phyloP scores from a whole-genome alignment of 2,888 invertebrate genomes.

The Agriopis marginaria region DNA sequence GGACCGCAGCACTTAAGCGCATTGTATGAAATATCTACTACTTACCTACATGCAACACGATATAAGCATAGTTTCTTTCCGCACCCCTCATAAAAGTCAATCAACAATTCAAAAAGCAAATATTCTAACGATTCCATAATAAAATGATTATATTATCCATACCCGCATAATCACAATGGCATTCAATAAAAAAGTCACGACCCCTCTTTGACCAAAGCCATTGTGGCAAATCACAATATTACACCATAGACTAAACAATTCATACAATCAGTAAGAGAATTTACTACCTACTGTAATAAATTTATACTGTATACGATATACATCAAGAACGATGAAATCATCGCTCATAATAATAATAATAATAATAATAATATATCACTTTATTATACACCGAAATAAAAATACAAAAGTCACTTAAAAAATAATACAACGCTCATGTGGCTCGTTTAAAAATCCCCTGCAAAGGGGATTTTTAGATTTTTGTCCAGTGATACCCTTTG shows the following conservation, averaged over 20 bases:
- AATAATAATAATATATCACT: too few relatives aligned
- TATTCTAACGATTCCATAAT: constrained; percentile 36
- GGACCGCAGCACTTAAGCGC: too few relatives aligned
- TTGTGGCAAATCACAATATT: constrained; percentile 71
- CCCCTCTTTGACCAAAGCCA: constrained; percentile 63
- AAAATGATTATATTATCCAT: constrained; percentile 40
- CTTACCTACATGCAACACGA: neutral
- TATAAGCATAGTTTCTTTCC: neutral
- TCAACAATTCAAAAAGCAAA: constrained; percentile 34
- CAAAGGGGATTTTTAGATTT: too few relatives aligned
- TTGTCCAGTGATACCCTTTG: too few relatives aligned
- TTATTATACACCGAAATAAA: too few relatives aligned
- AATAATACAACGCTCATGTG: too few relatives aligned
- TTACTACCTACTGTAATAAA: neutral
- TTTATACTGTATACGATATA: too few relatives aligned
- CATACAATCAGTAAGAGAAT: constrained; percentile 17
- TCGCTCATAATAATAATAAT: too few relatives aligned
- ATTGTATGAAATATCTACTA: too few relatives aligned
- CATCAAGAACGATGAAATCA: too few relatives aligned
- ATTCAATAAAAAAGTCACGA: constrained; percentile 78
- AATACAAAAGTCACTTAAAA: too few relatives aligned
- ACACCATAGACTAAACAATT: constrained; percentile 7
- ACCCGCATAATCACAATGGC: constrained; percentile 74
- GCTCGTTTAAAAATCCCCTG: too few relatives aligned
- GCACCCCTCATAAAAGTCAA: constrained; percentile 20